Evolutionary conservation across 2,888 invertebrate genomes (phyloP), one percentile per base, ranked within the genome.

Genomic region (Micoletzkya japonica): DNA sequence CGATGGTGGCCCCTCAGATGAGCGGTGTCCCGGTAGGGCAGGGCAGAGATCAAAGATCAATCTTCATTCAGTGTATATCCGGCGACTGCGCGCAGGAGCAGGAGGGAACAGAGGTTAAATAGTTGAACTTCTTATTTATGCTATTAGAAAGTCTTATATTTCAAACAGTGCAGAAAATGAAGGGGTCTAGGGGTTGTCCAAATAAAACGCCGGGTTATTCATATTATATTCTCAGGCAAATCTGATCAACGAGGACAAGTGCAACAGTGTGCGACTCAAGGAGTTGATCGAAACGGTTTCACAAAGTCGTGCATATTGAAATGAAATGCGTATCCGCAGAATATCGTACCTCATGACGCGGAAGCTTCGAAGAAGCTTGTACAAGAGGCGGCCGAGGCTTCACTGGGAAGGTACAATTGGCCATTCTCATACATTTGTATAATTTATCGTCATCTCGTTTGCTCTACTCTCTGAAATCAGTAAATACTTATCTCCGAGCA

Each of bases 281-380:
- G 73, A 72, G 0, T 76, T 84, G n/a, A 83, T 83, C 26, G 74
- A 81, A 59, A 77, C 77, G 63, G 80, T 82, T 37, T 39, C 52
- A 1, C 30, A 30, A 4, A 20, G n/a, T 36, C 32, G 24, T 2
- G 10, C 26, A 30, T 50, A 49, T 24, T 26, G 10, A 26, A 30
- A 1, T 24, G 30, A 61, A 17, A 17, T 59, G 34, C 37, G 17
- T 4, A 4, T 2, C 61, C 73, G n/a, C 70, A 77, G 79, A 78
- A 78, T 60, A 78, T 78, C 39, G 75, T 78, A 2, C 63, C 74
- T 1, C 73, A 73, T 24, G 80, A 82, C 59, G 82, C 82, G 2
- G 84, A 84, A 64, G 75, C 77, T 1, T 83, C 82, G 1, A 84
- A 84, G 71, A 64, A 80, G 59, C 77, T 78, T 26, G 78, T 84